Base-by-base conservation (phyloP, 2,888 invertebrate species). In the Venusia cambrica region DNA sequence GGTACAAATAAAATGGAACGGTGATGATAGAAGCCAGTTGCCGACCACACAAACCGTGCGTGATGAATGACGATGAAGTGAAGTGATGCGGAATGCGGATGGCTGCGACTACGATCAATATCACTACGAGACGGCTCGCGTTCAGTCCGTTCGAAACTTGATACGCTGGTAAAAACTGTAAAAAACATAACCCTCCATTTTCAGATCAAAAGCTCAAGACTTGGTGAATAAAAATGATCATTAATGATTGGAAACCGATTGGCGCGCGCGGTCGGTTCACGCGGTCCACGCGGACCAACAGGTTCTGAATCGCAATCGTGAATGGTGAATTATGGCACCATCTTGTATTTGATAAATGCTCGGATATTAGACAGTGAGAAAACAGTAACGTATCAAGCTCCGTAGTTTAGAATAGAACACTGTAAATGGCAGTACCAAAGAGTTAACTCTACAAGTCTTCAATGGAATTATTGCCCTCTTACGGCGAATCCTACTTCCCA, bases 371-470 rank as follows among this genome's bases (percentile, higher is more conserved):
- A 17, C 22, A 18, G 17, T 16, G 11, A 8, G 10, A 7, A 15
- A 30, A 24, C 2, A 16, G 7, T 11, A 3, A 8, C 13, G 36
- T 45, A 48, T 38, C 39, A 54, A 62, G 47, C 45, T 54, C 57
- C 57, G 48, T 51, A 51, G 48, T 64, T 65, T 62, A 70, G 48
- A 66, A 67, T 58, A 57, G 52, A 56, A 65, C 67, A 65, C 65
- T 66, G 70, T 75, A 78, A 84, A 83, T 83, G 84, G 81, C 83
- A 83, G 78, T 84, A 61, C 51, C 63, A 54, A 77, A 67, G 60
- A 74, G 74, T 67, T 71, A 80, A 75, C 72, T 74, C 68, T 73
- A 63, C 60, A 83, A 84, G 85, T 85, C 84, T 85, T 83, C 54
- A 62, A 62, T 69, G 73, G 61, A 79, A 75, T 85, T 83, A 80